Conservation (phyloP, 2,113 vertebrate genomes). For the Sturnus vulgaris region DNA sequence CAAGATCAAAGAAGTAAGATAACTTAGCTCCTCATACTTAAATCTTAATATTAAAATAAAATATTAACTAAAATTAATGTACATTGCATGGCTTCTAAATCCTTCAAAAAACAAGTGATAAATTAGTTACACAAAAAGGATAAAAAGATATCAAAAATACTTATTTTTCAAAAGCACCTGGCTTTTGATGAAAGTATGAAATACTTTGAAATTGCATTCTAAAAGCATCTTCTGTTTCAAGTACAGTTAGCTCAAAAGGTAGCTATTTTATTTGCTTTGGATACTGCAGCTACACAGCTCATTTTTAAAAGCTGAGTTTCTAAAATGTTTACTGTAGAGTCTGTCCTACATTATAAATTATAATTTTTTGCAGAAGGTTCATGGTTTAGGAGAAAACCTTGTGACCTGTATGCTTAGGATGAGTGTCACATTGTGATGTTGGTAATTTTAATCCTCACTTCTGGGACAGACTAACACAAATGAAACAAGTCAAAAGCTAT, state of each 20-base stretch:
- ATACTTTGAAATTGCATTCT: not conserved
- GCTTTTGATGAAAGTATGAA: not conserved
- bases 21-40: not conserved
- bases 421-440: rapidly evolving
- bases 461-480: not conserved
- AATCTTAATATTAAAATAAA: not conserved
- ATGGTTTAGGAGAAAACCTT: not conserved
- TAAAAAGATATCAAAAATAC: not conserved
- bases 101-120: not conserved
- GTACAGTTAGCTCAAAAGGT: not conserved
- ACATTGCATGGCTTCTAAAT: not conserved
- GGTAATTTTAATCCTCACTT: not conserved
- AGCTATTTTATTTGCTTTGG: conserved; percentile 20
- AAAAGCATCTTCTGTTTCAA: not conserved
- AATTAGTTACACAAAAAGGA: not conserved
- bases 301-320: not conserved
- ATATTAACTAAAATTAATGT: not conserved
- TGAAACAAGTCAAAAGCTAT: not conserved
- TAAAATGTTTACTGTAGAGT: not conserved
- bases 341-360: not conserved
- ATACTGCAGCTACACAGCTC: not conserved
- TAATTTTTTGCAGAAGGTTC: not conserved
- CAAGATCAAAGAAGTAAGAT: not conserved
- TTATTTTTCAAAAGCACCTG: not conserved
- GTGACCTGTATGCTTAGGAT: not conserved